Base-by-base conservation (phyloP, 2,888 invertebrate species). In the Xestia rhomboidea region DNA sequence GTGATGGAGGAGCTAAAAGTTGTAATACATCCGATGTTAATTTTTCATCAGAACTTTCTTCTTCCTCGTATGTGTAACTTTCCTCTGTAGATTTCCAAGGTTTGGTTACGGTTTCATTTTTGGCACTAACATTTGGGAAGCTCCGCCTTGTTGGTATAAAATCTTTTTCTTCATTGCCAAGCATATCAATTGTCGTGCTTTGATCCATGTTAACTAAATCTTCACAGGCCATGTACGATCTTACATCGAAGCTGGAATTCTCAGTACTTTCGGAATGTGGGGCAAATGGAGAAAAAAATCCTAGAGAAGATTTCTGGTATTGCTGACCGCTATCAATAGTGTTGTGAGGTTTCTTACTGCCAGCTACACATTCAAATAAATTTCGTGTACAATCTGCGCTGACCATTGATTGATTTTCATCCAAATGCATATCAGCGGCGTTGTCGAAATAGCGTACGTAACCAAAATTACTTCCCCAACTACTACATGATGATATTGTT, bases 391-490 rank as follows among this genome's bases (percentile, higher is more conserved):
- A 97, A 88, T 97, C 96, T 18, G 94, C 96, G 80, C 91, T 93
- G 41, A 93, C 82, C 34, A 82, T 85, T 38, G 89, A 79, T 79
- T 91, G 91, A 57, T 89, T 84, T 51, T 92, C 89, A 75, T 94
- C 91, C 78, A 95, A 93, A 88, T 95, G 94, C 87, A 96, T 92
- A 77, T 97, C 97, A 54, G 94, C 94, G 77, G 91, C 95, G 88
- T 96, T 95, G 85, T 97, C 97, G 88, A 97, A 97, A 93, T 98
- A 98, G 69, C 97, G 96, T 44, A 98, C 97, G 89, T 97, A 98
- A 62, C 98, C 98, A 92, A 97, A 97, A 90, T 97, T 97, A 90
- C 97, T 97, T 3, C 96, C 97, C 95, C 97, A 96, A 93, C 97
- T 97, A 79, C 97, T 97, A 81, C 95, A 95, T 11, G 97, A 97